These are phyloP conservation scores for Standfussiana lucernea DNA, from an alignment of 2,888 invertebrate genomes.

Conservation along the genomic window DNA sequence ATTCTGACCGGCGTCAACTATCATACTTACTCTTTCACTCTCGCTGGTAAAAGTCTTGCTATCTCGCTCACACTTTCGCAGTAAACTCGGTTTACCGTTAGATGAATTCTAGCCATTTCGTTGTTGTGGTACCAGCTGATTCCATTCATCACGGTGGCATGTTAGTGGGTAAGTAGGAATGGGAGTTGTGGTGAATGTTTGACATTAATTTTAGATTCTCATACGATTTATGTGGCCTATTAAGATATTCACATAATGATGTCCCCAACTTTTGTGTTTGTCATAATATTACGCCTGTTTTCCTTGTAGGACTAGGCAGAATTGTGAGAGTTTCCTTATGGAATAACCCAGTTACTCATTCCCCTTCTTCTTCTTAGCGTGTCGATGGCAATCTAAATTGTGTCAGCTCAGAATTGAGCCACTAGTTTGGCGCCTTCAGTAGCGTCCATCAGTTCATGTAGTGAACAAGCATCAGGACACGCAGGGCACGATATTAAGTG, in stretches of 20 bases:
- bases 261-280: too few relatives aligned
- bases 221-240: background rate
- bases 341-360: background rate
- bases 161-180: background rate
- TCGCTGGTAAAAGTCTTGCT: background rate
- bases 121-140: conserved; percentile 51
- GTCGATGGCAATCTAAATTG: too few relatives aligned
- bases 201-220: background rate
- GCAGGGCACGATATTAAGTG: too few relatives aligned
- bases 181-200: background rate
- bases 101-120: conserved; percentile 51
- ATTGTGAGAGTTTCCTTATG: background rate
- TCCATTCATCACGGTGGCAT: conserved; percentile 31
- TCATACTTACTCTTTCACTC: conserved; percentile 21
- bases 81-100: conserved; percentile 56
- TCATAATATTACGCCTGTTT: background rate
- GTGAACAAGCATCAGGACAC: too few relatives aligned
- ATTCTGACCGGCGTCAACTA: conserved; percentile 3
- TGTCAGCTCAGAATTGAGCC: too few relatives aligned
- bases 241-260: too few relatives aligned
- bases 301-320: background rate
- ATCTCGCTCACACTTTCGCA: conserved; percentile 35
- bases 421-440: too few relatives aligned
- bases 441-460: too few relatives aligned
- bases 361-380: too few relatives aligned